Conservation (phyloP, 1,140 invertebrate species). For the Bombyx mori region DNA sequence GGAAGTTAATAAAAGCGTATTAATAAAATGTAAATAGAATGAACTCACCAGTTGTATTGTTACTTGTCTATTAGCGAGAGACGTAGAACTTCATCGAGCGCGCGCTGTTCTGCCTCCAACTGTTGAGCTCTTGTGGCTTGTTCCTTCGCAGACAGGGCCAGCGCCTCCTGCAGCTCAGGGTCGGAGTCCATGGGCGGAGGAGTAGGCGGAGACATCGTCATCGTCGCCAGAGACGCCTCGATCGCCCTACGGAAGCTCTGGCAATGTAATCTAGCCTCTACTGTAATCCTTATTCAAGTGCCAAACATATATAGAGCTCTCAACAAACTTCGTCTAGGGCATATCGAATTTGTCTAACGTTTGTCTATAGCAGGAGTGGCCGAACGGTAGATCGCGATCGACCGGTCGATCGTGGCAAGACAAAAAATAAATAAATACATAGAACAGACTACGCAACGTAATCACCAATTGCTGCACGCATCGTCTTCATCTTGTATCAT, state of each 20-base stretch:
- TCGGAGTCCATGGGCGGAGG: conserved; percentile 20
- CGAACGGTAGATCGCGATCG: too few species aligned
- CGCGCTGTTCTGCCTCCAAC: conserved; percentile 39
- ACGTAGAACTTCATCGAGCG: conserved; percentile 44
- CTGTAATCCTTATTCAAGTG: too few species aligned
- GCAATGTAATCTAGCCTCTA: conserved; percentile 2
- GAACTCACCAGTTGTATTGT: conserved; percentile 9
- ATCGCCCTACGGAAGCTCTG: conserved; percentile 42
- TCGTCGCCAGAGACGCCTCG: conserved; percentile 35
- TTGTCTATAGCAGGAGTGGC: too few species aligned
- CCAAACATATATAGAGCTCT: too few species aligned
- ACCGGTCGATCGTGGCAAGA: too few species aligned
- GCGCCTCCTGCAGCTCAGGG: conserved; percentile 36
- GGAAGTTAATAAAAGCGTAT: too few species aligned
- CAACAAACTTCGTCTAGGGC: too few species aligned
- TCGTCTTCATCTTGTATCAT: too few species aligned
- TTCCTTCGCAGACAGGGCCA: conserved; percentile 42
- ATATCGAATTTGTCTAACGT: too few species aligned
- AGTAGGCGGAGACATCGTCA: conserved; percentile 8
- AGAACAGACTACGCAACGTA: too few species aligned
- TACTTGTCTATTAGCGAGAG: conserved; percentile 60
- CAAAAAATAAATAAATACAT: too few species aligned
- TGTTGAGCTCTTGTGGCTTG: conserved; percentile 26
- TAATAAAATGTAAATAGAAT: not conserved
- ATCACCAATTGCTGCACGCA: too few species aligned